Conservation (phyloP, 2,113 vertebrate species). For the Furnarius figulus region DNA sequence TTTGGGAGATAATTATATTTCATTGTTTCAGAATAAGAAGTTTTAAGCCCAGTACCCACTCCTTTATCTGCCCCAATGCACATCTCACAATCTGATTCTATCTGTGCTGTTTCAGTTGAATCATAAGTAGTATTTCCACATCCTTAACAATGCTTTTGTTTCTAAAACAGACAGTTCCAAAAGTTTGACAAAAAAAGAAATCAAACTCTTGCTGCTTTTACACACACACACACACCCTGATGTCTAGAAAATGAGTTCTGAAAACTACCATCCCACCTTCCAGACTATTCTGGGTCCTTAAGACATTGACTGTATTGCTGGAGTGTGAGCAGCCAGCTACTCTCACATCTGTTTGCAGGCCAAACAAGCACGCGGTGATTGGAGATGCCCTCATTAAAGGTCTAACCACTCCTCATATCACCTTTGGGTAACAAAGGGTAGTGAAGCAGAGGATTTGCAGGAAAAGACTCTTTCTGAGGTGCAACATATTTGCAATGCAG, state of each 20-base stretch:
- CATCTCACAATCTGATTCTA: neutral
- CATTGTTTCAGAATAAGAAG: neutral
- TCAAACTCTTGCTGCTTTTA: neutral
- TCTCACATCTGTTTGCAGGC: neutral
- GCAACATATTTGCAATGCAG: neutral
- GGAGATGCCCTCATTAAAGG: neutral
- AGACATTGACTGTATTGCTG: rapidly evolving
- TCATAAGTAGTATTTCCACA: neutral
- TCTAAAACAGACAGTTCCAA: neutral
- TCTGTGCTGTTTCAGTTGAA: neutral
- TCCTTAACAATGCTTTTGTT: neutral
- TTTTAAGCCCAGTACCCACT: neutral
- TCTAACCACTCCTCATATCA: neutral
- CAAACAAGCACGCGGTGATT: neutral
- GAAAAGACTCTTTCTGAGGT: neutral
- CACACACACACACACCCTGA: rapidly evolving
- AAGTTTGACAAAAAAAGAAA: neutral
- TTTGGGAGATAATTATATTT: neutral
- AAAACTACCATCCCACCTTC: rapidly evolving
- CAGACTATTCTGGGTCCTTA: neutral
- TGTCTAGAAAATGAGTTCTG: neutral
- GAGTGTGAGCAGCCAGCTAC: neutral
- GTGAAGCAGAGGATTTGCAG: neutral
- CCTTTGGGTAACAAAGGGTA: neutral
- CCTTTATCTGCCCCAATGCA: neutral